Conservation (phyloP, 2,888 invertebrate genomes). For the Heliconius cydno region DNA sequence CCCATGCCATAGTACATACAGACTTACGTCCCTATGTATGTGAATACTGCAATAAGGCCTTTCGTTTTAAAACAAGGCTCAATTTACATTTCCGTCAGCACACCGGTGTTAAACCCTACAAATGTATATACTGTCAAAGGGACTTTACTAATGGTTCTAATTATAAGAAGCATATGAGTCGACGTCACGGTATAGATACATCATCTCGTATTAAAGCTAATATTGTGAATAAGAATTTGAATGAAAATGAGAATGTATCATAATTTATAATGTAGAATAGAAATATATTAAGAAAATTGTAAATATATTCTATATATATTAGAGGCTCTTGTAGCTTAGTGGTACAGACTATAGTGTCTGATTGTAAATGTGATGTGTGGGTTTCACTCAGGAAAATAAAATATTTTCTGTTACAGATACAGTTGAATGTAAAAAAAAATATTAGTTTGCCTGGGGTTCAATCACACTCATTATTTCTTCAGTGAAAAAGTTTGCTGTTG, state of each 20-base stretch:
- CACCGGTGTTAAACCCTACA: constrained; percentile 77
- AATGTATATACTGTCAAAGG: constrained; percentile 70
- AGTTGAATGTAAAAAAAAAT: no score
- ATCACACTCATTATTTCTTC: no score
- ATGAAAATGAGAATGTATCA: neutral
- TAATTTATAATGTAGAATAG: neutral
- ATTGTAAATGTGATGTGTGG: neutral
- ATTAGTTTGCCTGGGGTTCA: no score
- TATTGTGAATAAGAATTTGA: constrained; percentile 48
- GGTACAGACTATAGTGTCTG: neutral
- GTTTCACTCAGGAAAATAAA: neutral
- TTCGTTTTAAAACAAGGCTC: constrained; percentile 74
- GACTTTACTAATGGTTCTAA: constrained; percentile 80
- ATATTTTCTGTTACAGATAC: neutral
- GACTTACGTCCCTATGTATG: constrained; percentile 75
- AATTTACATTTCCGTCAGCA: constrained; percentile 76
- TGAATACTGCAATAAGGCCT: constrained; percentile 74
- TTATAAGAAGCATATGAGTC: constrained; percentile 78
- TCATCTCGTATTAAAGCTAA: constrained; percentile 65
- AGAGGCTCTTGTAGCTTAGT: no score
- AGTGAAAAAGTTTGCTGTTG: neutral
- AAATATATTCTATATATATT: no score
- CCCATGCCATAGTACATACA: constrained; percentile 77
- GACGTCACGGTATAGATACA: constrained; percentile 75
- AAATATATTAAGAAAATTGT: no score